Conservation (phyloP, 2,113 vertebrate species). For the Nymphicus hollandicus region DNA sequence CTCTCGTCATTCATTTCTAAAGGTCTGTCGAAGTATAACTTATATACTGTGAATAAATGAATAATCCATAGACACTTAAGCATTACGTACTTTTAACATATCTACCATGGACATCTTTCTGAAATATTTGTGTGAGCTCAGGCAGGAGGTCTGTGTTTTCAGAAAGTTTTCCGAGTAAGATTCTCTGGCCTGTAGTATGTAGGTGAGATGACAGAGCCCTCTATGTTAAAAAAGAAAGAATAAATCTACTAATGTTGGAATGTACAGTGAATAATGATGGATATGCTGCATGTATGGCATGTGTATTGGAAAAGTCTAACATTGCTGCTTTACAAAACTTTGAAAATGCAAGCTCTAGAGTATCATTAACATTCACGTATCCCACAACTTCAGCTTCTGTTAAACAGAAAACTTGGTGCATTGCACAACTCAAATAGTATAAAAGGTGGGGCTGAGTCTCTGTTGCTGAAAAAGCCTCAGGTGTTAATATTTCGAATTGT, state of each 20-base stretch:
- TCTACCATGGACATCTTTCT: background rate
- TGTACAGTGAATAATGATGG: background rate
- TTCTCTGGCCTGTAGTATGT: background rate
- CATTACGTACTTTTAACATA: background rate
- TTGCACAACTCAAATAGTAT: background rate
- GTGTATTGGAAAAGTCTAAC: background rate
- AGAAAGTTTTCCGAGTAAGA: background rate
- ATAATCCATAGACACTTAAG: background rate
- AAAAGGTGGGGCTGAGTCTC: background rate
- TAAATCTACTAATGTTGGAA: background rate
- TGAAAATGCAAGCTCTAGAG: background rate
- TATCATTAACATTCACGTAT: background rate
- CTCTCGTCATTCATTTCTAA: background rate
- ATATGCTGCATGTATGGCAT: accelerated
- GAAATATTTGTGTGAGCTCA: background rate
- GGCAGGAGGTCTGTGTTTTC: background rate
- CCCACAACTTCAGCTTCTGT: background rate
- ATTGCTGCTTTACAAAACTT: background rate
- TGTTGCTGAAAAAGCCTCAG: background rate
- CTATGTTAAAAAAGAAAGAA: background rate
- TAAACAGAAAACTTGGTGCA: background rate
- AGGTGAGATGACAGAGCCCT: background rate
- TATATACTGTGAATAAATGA: background rate
- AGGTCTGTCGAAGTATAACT: background rate
- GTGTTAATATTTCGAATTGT: background rate